phyloP scores from a whole-genome alignment of 1,140 invertebrate genomes.

The Drosophila nebulosa region DNA sequence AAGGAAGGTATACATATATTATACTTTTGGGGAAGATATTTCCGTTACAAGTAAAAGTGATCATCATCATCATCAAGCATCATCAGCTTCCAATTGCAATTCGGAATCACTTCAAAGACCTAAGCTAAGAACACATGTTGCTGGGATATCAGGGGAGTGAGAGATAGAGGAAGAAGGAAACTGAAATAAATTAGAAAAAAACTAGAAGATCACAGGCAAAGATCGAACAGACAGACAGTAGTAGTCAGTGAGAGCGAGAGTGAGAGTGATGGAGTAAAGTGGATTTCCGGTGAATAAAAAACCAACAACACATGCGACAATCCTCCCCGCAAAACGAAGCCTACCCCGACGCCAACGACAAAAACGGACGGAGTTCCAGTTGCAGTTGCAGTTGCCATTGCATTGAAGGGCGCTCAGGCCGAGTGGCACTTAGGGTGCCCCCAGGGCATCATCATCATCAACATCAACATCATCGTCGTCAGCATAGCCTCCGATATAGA shows the following conservation, averaged over 20 bases:
- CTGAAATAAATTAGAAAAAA: constrained; percentile 63
- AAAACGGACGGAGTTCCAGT: constrained; percentile 31
- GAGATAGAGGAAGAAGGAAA: constrained; percentile 29
- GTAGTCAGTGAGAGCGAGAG: no score
- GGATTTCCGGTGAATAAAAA: constrained; percentile 79
- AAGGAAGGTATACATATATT: neutral
- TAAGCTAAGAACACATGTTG: constrained; percentile 62
- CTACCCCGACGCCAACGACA: constrained; percentile 8
- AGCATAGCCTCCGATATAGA: neutral
- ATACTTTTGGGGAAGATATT: constrained; percentile 56
- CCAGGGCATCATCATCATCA: constrained; percentile 13
- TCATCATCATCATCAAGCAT: constrained; percentile 48
- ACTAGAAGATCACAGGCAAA: constrained; percentile 42
- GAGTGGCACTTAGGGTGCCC: constrained; percentile 31
- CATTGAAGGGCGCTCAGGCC: constrained; percentile 14
- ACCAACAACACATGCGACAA: constrained; percentile 60
- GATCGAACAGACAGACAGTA: constrained; percentile 22
- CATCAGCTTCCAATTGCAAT: constrained; percentile 46
- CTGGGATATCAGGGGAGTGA: constrained; percentile 32
- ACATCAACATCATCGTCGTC: neutral
- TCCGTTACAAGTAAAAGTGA: constrained; percentile 65
- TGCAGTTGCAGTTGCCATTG: constrained; percentile 35
- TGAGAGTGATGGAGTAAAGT: constrained; percentile 55
- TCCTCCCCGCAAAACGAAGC: constrained; percentile 4
- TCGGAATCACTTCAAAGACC: constrained; percentile 55